A percentile compares a stretch with the other conserved stretches of the same genome.
Evolutionary conservation across 2,797 vertebrate genomes (phyloP).

Genomic region (Amphiprion clarkii): DNA sequence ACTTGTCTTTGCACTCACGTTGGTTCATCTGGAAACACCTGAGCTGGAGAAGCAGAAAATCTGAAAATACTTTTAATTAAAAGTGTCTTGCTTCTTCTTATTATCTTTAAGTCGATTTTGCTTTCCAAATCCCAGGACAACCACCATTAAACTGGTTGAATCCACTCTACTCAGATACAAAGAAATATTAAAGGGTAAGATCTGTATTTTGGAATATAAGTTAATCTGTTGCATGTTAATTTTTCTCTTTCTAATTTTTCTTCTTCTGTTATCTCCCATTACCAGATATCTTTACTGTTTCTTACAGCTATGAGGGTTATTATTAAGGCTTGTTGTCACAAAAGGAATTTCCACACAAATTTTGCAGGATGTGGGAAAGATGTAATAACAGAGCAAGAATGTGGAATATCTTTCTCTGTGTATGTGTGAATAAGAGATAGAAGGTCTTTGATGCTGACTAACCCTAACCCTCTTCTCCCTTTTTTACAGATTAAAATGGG

Average conservation of each 20-base stretch:
- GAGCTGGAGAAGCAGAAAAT: not conserved
- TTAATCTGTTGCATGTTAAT: not conserved
- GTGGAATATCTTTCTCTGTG: not conserved
- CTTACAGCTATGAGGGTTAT: conserved; percentile 38
- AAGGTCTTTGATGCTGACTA: conserved; percentile 26
- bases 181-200: conserved; percentile 39
- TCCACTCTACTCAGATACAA: not conserved
- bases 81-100: not conserved
- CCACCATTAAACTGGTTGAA: not conserved
- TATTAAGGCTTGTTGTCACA: conserved; percentile 51
- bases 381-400: conserved; percentile 26
- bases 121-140: not conserved
- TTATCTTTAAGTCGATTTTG: not conserved
- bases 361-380: conserved; percentile 30
- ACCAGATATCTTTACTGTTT: conserved; percentile 18
- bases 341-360: conserved; percentile 50
- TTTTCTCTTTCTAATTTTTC: not conserved
- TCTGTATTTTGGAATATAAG: not conserved
- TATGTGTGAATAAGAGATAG: conserved; percentile 1
- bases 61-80: not conserved
- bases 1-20: not conserved
- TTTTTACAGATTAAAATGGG: conserved; percentile 88
- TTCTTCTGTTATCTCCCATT: conserved; percentile 16
- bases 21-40: conserved; percentile 17
- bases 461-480: conserved; percentile 33